Base-by-base conservation (phyloP, 2,888 invertebrate genomes). In the Heliconius cydno region DNA sequence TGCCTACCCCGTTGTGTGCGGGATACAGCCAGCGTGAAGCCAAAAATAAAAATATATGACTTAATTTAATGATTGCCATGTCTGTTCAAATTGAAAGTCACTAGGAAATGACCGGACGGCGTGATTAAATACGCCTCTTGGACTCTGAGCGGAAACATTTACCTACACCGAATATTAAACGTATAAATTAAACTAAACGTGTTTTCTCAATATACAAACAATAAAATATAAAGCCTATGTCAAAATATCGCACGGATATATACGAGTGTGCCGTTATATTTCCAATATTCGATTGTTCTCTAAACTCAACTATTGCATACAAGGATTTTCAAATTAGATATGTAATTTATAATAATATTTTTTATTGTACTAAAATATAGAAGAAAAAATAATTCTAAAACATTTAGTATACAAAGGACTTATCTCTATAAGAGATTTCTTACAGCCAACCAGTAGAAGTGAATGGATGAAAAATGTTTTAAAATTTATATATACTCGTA, bases 81-180 rank as follows among this genome's bases (percentile, higher is more conserved):
- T 85, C 85, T 88, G 83, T 63, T 72, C 84, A 82, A 65, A 74
- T 74, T 76, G 70, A 67, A 78, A 74, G 28, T 7, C 65, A 22
- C 78, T 81, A 66, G 76, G 67, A 80, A 89, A 88, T 86, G 85
- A 86, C 88, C 87, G 86, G 86, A 87, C 90, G 88, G 88, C 86
- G 90, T 91, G 91, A 93, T 93, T 93, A 92, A 92, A 91, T 88
- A 90, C 92, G 92, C 93, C 93, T 90, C 87, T 85, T 84, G 84
- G 82, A 77, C 83, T 83, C 84, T 86, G 84, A 84, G 85, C 84
- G 84, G 85, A 87, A 86, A 84, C 83, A 72, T 80, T 79, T 71
- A 57, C 63, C 71, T 65, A 76, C 73, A 63, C 65, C 38, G 68
- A 79, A 22, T 72, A 67, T 76, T 46, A 65, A 75, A 75, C 38